These are phyloP conservation scores for Phanerotoma sp. DNA, from an alignment of 2,888 invertebrate genomes.

Conservation along the genomic window DNA sequence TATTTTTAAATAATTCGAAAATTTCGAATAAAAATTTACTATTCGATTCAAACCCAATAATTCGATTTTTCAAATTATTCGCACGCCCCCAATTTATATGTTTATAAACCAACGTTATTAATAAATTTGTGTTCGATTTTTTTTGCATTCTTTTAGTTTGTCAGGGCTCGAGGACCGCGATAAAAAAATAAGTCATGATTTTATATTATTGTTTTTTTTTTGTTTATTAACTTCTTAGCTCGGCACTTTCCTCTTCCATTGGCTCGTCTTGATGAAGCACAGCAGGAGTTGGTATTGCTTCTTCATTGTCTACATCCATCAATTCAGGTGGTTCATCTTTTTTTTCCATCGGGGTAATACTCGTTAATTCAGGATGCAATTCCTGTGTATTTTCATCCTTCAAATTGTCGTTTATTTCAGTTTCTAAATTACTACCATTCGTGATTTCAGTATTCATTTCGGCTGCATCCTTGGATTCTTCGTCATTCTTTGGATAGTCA, in stretches of 20 bases:
- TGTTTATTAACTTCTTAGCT: constrained; percentile 48
- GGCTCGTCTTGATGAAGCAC: constrained; percentile 48
- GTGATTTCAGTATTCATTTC: constrained; percentile 16
- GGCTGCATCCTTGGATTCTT: constrained; percentile 3
- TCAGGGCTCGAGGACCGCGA: background rate
- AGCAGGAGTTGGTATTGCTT: constrained; percentile 36
- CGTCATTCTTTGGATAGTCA: background rate
- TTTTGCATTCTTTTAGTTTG: constrained; percentile 5
- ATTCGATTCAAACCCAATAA: too few relatives aligned
- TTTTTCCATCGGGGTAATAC: constrained; percentile 21
- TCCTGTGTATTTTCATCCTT: background rate
- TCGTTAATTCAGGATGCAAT: background rate
- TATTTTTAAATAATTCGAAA: too few relatives aligned
- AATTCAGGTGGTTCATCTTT: constrained; percentile 37
- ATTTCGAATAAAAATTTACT: too few relatives aligned
- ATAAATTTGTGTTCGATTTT: background rate
- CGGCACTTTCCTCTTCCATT: constrained; percentile 52
- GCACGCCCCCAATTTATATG: too few relatives aligned
- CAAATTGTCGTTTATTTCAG: constrained; percentile 5
- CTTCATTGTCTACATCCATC: constrained; percentile 53
- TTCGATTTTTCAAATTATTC: too few relatives aligned
- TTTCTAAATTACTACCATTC: constrained; percentile 14
- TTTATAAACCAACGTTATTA: constrained; percentile 2
- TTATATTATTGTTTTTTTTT: constrained; percentile 24
- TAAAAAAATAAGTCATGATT: constrained; percentile 18